Conservation (phyloP, 2,113 vertebrate species). For the Labeo catla region DNA sequence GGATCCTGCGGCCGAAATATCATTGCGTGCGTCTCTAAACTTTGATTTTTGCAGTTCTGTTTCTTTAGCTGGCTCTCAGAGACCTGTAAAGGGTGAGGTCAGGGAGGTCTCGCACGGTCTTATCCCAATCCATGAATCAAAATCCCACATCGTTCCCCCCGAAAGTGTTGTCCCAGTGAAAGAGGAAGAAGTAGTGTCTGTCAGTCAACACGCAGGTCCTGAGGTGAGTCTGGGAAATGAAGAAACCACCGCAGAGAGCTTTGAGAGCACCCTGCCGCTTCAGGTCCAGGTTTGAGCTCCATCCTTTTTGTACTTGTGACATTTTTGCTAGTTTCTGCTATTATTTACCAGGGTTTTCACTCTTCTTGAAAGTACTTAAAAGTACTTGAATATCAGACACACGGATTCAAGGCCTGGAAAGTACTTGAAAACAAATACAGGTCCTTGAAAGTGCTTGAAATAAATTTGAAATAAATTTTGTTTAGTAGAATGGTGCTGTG, state of each 20-base stretch:
- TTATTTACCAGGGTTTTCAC: neutral
- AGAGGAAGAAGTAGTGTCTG: neutral
- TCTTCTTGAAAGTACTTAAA: too few species aligned
- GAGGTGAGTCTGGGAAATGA: neutral
- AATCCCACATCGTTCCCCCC: constrained; percentile 5
- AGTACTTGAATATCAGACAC: too few species aligned
- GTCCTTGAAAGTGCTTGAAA: too few species aligned
- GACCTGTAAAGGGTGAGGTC: neutral
- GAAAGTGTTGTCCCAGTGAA: neutral
- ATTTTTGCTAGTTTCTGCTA: neutral
- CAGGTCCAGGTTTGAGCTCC: constrained; percentile 58
- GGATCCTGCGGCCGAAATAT: neutral
- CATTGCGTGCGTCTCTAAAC: neutral
- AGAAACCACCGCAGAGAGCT: constrained; percentile 16
- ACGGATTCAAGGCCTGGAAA: too few species aligned
- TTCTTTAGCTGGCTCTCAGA: neutral
- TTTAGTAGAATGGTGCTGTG: too few species aligned
- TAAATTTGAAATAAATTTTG: too few species aligned
- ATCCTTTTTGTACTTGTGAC: neutral
- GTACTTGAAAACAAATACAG: too few species aligned
- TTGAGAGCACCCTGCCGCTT: constrained; percentile 49
- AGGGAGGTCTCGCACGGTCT: neutral
- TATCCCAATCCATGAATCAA: constrained; percentile 48
- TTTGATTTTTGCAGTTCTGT: neutral
- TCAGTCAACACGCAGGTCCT: neutral